These are phyloP conservation scores for Xiphydria camelus DNA, from an alignment of 2,888 invertebrate species.

Conservation along the genomic window DNA sequence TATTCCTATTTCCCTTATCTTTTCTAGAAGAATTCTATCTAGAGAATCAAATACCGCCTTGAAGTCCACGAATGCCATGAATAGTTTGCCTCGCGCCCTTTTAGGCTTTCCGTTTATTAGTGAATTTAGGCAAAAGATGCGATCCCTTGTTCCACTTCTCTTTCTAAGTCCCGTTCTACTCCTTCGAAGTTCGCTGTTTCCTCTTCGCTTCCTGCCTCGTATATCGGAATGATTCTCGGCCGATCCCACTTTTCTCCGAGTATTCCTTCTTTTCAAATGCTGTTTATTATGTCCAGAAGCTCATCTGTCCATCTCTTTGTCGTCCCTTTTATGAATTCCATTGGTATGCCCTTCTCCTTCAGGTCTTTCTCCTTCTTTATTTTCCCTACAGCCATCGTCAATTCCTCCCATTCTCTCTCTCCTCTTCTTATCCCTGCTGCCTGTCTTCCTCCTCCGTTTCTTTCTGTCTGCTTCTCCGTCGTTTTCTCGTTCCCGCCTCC, in stretches of 20 bases:
- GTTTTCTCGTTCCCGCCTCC: background rate
- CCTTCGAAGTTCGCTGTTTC: conserved; percentile 9
- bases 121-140: too few species aligned
- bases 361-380: conserved; percentile 15
- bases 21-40: too few species aligned
- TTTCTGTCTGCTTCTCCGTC: background rate
- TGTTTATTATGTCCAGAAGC: too few species aligned
- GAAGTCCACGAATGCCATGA: conserved; percentile 13
- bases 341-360: conserved; percentile 9
- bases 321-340: conserved; percentile 7
- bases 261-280: too few species aligned
- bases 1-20: too few species aligned
- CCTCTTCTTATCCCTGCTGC: conserved; percentile 7
- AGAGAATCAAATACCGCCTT: too few species aligned
- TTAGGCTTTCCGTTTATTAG: too few species aligned
- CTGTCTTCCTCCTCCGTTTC: background rate
- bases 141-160: too few species aligned
- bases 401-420: conserved; percentile 7
- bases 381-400: conserved; percentile 2
- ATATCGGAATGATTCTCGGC: conserved; percentile 11
- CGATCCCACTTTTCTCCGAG: too few species aligned
- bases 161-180: conserved; percentile 17
- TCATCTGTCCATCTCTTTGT: background rate
- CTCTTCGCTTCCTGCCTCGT: conserved; percentile 12
- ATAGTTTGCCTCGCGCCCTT: conserved; percentile 8